Evolutionary conservation across 2,113 vertebrate genomes (phyloP), one percentile per base, ranked within the genome.

Genomic region (Cyanoramphus novaezelandiae): DNA sequence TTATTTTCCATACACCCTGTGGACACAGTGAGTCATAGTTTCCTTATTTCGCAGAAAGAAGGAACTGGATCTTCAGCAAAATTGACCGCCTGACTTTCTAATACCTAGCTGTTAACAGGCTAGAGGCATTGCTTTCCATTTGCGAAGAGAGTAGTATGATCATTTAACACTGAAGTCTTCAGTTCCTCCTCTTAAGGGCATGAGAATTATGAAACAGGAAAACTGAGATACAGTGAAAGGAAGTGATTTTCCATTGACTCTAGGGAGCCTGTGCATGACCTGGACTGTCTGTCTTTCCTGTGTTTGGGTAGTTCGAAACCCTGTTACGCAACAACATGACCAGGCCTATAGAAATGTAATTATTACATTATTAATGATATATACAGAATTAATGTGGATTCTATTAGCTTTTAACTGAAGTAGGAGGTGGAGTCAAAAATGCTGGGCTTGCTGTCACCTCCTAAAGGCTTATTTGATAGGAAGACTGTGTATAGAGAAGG

Each of bases 21-120:
- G 79, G 85, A 75, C 46, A 41, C 50, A 31, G 37, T 90, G 82
- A 93, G 75, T 96, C 93, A 96, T 49, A 82, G 63, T 92, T 94
- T 85, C 88, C 82, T 49, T 85, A 37, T 92, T 93, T 93, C 64
- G 39, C 71, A 75, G 85, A 81, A 90, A 3, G 84, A 93, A 86
- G 62, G 77, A 89, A 52, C 62, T 76, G 69, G 44, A 82, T 86
- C 90, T 88, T 80, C 67, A 50, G 43, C 16, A 31, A 80, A 68
- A 81, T 83, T 83, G 90, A 60, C 55, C 19, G 44, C 70, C 41
- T 92, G 79, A 81, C 47, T 88, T 90, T 86, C 46, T 50, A 68
- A 11, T 62, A 59, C 12, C 49, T 65, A 35, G 11, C 46, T 74
- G 46, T 59, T 90, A 67, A 35, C 14, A 39, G 50, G 33, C 33